Conservation (phyloP, 1,140 invertebrate genomes). For the Scaptomyza montana region DNA sequence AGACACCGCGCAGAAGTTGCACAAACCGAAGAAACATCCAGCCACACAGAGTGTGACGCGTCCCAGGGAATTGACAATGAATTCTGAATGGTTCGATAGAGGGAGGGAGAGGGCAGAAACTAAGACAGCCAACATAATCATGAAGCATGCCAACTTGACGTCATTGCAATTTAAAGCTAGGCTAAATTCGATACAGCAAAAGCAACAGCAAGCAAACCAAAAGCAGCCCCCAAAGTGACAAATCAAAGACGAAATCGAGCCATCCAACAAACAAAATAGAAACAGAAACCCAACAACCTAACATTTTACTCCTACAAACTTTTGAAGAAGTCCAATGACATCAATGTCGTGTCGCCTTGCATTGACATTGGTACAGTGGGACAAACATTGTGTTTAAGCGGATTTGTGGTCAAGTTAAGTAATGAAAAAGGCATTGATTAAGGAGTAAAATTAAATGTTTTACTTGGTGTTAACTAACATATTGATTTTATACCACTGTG, state of each 20-base stretch:
- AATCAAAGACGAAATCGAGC: constrained; percentile 62
- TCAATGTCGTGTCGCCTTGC: constrained; percentile 29
- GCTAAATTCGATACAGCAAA: constrained; percentile 46
- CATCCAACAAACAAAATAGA: constrained; percentile 23
- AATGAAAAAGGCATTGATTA: too few species aligned
- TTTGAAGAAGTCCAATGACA: constrained; percentile 66
- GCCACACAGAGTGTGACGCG: constrained; percentile 21
- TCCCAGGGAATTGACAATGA: constrained; percentile 26
- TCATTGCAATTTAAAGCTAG: constrained; percentile 76
- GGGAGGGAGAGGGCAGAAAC: constrained; percentile 1
- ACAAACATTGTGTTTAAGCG: too few species aligned
- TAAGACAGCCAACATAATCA: constrained; percentile 64
- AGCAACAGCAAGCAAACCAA: not conserved
- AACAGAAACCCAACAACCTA: not conserved
- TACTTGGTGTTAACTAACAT: not conserved
- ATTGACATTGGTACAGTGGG: constrained; percentile 52
- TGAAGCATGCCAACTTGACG: constrained; percentile 75
- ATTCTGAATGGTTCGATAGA: constrained; percentile 13
- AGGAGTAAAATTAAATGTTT: too few species aligned
- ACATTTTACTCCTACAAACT: constrained; percentile 4
- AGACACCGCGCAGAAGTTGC: constrained; percentile 33
- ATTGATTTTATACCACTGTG: constrained; percentile 36
- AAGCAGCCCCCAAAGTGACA: constrained; percentile 56
- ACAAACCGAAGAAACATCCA: constrained; percentile 9
- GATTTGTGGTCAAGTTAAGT: too few species aligned